phyloP scores from a whole-genome alignment of 2,888 invertebrate species.

The Apeira syringaria region DNA sequence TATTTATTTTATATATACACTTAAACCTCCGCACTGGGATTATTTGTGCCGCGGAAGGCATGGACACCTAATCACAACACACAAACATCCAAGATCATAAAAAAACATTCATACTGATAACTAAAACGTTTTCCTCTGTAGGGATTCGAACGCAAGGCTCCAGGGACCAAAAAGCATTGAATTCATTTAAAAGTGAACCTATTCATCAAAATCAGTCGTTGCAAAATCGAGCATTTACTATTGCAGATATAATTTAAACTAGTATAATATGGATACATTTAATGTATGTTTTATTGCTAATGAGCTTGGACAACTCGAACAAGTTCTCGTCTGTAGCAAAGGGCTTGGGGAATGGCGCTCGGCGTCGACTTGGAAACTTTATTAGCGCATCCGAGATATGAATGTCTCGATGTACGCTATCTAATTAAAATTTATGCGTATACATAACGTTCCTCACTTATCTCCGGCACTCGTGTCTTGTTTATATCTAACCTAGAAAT shows the following conservation, averaged over 20 bases:
- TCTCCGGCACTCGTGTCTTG: slow-evolving; percentile 40
- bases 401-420: slow-evolving; percentile 43
- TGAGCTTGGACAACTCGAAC: slow-evolving; percentile 20
- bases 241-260: slow-evolving; percentile 9
- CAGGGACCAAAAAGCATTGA: too few species aligned
- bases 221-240: slow-evolving; percentile 1
- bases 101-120: too few species aligned
- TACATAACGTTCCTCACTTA: slow-evolving; percentile 52
- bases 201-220: background rate
- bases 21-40: too few species aligned
- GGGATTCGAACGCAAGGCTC: too few species aligned
- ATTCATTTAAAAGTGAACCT: background rate
- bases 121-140: too few species aligned
- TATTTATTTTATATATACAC: too few species aligned
- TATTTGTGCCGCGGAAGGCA: too few species aligned
- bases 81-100: too few species aligned
- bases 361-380: slow-evolving; percentile 37
- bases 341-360: slow-evolving; percentile 31
- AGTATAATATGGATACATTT: slow-evolving; percentile 7
- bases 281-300: slow-evolving; percentile 24
- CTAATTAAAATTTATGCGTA: slow-evolving; percentile 62
- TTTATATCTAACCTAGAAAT: slow-evolving; percentile 37
- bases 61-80: too few species aligned
- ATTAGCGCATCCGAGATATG: slow-evolving; percentile 48
- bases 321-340: slow-evolving; percentile 17